Evolutionary conservation across 2,113 vertebrate species (phyloP).

Genomic region (Monopterus albus): DNA sequence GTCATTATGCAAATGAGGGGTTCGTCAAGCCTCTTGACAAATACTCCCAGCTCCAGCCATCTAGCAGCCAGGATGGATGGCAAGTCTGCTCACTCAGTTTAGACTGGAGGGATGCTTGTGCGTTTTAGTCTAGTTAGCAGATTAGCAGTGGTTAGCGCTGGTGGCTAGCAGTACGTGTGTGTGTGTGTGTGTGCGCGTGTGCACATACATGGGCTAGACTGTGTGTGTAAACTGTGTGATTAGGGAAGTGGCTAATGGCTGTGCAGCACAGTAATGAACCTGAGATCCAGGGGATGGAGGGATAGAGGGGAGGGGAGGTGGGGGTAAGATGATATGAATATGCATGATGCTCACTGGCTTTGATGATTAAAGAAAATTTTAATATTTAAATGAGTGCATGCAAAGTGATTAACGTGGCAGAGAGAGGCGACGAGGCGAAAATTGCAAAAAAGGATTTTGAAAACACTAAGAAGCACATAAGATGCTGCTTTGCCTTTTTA

Average conservation of each 20-base stretch:
- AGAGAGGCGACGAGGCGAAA: conserved; percentile 89
- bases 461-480: conserved; percentile 89
- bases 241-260: conserved; percentile 90
- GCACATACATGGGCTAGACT: neutral
- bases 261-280: conserved; percentile 98
- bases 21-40: conserved; percentile 99
- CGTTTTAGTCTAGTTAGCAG: conserved; percentile 54
- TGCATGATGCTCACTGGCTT: conserved; percentile 99
- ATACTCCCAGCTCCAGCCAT: conserved; percentile 97
- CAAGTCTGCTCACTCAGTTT: conserved; percentile 89
- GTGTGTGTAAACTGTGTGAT: conserved; percentile 71
- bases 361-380: conserved; percentile 99
- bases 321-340: conserved; percentile 94
- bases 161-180: conserved; percentile 63
- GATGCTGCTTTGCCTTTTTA: conserved; percentile 68
- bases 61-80: conserved; percentile 81
- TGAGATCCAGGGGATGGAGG: conserved; percentile 93
- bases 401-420: conserved; percentile 98
- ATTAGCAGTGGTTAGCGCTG: conserved; percentile 70
- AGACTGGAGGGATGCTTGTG: conserved; percentile 81
- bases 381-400: conserved; percentile 99
- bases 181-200: conserved; percentile 1
- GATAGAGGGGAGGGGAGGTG: conserved; percentile 82
- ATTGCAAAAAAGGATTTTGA: conserved; percentile 84
- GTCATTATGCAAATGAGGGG: conserved; percentile 99